Base-by-base conservation (phyloP, 2,797 vertebrate genomes). In the Chiroxiphia lanceolata region DNA sequence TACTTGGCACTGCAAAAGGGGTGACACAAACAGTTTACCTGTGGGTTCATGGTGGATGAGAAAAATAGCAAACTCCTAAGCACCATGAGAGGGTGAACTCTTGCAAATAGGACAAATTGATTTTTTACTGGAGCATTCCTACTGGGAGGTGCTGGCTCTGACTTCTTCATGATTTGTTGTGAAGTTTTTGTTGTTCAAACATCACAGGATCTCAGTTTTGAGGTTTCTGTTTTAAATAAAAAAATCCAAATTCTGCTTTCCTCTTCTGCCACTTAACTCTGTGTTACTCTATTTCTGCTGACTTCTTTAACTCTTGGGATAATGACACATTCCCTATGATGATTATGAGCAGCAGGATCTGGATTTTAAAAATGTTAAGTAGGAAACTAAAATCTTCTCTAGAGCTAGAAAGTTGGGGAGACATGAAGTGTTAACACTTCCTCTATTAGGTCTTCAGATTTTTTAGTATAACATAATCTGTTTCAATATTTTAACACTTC, bases 21-120 rank as follows among this genome's bases (percentile, higher is more conserved):
- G 47, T 79, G 83, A 79, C 80, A 70, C 77, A 84, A 83, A 54
- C 83, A 75, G 59, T 87, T 90, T 91, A 86, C 85, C 59, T 90
- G 34, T 33, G 29, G 0, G 0, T 54, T 91, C 72, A 83, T 59
- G 59, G 63, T 0, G 0, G 61, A 72, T 48, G 31, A 92, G 61
- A 71, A 87, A 89, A 91, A 80, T 7, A 85, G 60, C 25, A 85
- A 71, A 6, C 16, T 92, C 22, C 45, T 78, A 75, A 87, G 31
- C 47, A 44, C 27, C 13, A 10, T 14, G 33, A 83, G 76, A 83
- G 0, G 1, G 48, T 87, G 83, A 94, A 79, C 57, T 72, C 56
- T 64, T 82, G 72, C 34, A 93, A 90, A 93, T 21, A 72, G 19
- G 50, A 84, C 63, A 93, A 93, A 94, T 16, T 79, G 63, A 67